These are phyloP conservation scores for Poecile montanus DNA, from an alignment of 2,797 vertebrate species.

Conservation along the genomic window DNA sequence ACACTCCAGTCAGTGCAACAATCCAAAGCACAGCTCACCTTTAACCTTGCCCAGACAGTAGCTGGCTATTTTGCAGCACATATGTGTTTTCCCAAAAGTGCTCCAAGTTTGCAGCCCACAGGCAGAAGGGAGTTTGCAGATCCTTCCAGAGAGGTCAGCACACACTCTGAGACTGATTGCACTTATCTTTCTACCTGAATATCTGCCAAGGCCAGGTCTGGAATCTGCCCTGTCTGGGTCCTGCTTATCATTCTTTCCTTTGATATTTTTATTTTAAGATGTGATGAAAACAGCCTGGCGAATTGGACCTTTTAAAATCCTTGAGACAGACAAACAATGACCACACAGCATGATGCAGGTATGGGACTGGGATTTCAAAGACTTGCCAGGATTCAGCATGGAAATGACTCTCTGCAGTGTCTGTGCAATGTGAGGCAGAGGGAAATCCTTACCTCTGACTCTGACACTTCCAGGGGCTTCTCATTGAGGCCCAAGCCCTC, in stretches of 20 bases:
- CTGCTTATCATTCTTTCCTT: neutral
- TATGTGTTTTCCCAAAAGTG: neutral
- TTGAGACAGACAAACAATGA: neutral
- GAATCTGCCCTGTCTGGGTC: neutral
- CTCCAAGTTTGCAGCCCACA: neutral
- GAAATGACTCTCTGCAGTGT: neutral
- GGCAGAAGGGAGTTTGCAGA: neutral
- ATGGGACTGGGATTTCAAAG: neutral
- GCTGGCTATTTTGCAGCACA: neutral
- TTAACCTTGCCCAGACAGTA: neutral
- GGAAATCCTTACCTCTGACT: slow-evolving; percentile 86
- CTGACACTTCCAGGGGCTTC: slow-evolving; percentile 87
- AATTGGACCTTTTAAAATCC: neutral
- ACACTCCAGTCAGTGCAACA: neutral
- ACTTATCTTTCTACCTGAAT: neutral
- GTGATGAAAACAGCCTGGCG: neutral
- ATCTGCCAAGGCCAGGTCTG: neutral
- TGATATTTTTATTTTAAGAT: neutral
- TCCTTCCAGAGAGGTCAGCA: neutral
- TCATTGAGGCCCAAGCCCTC: slow-evolving; percentile 88
- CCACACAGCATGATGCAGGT: neutral
- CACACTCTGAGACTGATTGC: neutral
- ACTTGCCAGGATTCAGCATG: neutral
- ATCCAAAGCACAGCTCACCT: neutral
- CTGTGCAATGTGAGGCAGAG: neutral